Evolutionary conservation across 2,797 vertebrate genomes (phyloP).

Genomic region (Crocodylus rhombifer): DNA sequence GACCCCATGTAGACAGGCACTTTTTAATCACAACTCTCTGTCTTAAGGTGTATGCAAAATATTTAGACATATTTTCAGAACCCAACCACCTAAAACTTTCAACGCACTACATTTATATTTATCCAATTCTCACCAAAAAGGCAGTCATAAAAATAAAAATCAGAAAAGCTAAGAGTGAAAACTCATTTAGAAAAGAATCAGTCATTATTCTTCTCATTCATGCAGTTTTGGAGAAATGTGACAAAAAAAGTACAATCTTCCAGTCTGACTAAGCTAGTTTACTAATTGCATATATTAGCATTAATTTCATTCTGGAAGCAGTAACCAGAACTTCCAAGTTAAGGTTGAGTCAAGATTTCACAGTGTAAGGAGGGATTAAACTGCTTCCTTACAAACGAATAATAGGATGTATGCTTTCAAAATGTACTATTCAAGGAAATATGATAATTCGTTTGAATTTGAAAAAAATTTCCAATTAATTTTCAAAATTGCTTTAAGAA

Average conservation of each 20-base stretch:
- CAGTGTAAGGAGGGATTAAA: conserved; percentile 12
- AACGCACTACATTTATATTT: background rate
- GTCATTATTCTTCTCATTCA: background rate
- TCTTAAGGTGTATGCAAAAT: background rate
- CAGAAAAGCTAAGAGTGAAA: background rate
- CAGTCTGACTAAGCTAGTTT: conserved; percentile 13
- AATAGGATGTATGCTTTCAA: background rate
- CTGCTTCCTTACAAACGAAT: background rate
- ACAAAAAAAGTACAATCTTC: background rate
- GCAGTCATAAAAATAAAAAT: background rate
- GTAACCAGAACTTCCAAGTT: background rate
- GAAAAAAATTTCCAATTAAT: conserved; percentile 24
- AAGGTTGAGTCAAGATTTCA: background rate
- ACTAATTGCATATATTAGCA: conserved; percentile 41
- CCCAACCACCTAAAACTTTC: background rate
- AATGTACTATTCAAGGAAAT: conserved; percentile 12
- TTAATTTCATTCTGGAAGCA: conserved; percentile 40
- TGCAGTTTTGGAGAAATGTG: background rate
- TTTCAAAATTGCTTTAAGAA: background rate
- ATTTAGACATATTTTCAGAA: background rate
- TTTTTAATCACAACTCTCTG: background rate
- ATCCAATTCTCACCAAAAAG: background rate
- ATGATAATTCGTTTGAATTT: background rate
- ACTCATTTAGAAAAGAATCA: background rate
- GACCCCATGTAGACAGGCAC: background rate